Evolutionary conservation across 1,140 invertebrate species (phyloP).

Genomic region (Wasmannia auropunctata): DNA sequence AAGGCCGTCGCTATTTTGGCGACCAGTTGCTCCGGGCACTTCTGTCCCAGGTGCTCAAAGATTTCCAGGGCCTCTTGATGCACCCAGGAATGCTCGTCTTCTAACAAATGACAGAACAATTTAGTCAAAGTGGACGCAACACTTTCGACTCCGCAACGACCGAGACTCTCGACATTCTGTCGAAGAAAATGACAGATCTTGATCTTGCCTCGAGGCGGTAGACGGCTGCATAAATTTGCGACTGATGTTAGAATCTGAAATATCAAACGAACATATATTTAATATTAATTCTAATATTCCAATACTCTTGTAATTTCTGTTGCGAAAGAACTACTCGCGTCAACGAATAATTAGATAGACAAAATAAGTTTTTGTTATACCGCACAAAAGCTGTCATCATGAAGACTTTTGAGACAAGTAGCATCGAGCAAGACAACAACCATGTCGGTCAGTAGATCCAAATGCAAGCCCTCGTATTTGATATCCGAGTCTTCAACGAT

Average conservation of each 20-base stretch:
- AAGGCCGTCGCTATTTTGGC: conserved; percentile 68
- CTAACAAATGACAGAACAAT: conserved; percentile 73
- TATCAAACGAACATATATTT: conserved; percentile 1
- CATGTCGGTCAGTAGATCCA: conserved; percentile 73
- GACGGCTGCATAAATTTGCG: conserved; percentile 47
- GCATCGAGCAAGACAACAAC: conserved; percentile 54
- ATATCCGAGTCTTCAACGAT: conserved; percentile 71
- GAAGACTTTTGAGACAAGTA: conserved; percentile 57
- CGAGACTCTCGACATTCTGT: conserved; percentile 46
- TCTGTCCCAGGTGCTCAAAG: conserved; percentile 75
- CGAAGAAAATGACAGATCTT: conserved; percentile 74
- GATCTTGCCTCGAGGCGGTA: conserved; percentile 63
- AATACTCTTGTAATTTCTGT: neutral
- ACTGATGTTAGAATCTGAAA: conserved; percentile 76
- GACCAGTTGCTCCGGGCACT: conserved; percentile 71
- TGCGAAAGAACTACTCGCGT: neutral
- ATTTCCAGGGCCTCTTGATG: conserved; percentile 78
- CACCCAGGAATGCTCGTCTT: conserved; percentile 73
- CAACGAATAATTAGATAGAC: neutral
- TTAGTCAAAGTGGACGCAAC: conserved; percentile 62
- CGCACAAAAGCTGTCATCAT: conserved; percentile 53
- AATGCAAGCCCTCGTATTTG: conserved; percentile 71
- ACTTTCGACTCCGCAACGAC: conserved; percentile 5
- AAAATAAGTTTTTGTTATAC: conserved; percentile 21
- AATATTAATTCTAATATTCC: neutral